Conservation (phyloP, 2,113 vertebrate species). For the Zapus hudsonius region DNA sequence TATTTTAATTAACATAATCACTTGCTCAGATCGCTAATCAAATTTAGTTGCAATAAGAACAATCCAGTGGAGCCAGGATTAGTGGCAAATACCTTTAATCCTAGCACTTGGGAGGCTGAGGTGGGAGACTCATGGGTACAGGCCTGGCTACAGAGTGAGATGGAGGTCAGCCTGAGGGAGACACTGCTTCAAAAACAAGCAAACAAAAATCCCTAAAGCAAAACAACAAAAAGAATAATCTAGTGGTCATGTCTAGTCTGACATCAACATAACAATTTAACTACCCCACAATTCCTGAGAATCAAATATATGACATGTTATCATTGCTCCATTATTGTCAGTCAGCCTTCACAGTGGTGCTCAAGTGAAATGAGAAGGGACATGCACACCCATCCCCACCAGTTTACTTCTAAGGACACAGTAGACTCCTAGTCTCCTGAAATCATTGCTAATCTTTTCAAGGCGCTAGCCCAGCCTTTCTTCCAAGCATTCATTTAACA, state of each 20-base stretch:
- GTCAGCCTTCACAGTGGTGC: neutral
- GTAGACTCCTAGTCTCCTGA: neutral
- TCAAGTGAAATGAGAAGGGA: neutral
- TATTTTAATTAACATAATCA: constrained; percentile 37
- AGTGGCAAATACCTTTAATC: too few relatives aligned
- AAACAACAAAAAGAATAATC: neutral
- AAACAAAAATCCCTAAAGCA: too few relatives aligned
- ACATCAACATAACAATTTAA: neutral
- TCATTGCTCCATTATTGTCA: neutral
- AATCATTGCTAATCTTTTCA: neutral
- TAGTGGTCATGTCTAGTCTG: neutral
- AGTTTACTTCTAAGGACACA: neutral
- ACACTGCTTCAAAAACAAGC: too few relatives aligned
- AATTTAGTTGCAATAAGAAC: neutral
- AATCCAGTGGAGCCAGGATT: too few relatives aligned
- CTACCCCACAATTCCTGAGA: neutral
- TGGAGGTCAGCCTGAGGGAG: too few relatives aligned
- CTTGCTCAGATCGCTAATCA: neutral
- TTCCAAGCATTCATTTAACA: neutral
- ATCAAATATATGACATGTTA: neutral
- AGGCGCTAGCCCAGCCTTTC: neutral
- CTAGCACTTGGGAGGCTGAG: too few relatives aligned
- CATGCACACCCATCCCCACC: neutral
- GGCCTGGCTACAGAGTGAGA: too few relatives aligned
- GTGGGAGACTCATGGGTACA: too few relatives aligned